Conservation (phyloP, 37 sponge, comb jelly and placozoan genomes). For the Diacarnus erythraeanus region DNA sequence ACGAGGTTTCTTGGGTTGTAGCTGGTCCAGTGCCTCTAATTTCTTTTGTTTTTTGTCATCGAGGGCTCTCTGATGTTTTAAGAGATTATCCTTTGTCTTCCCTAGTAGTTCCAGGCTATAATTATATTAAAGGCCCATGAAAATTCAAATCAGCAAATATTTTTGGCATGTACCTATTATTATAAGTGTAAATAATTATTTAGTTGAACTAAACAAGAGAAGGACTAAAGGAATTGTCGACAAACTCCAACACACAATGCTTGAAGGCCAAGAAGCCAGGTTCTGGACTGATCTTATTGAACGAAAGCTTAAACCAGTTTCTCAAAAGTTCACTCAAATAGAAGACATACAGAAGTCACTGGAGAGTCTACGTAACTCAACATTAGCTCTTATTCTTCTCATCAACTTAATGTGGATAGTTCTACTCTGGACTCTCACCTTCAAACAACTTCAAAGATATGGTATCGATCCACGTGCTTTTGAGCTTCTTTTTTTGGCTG, state of each 20-base stretch:
- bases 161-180: too few relatives aligned
- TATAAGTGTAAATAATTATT: too few relatives aligned
- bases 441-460: conserved; percentile 16
- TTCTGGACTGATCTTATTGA: conserved; percentile 49
- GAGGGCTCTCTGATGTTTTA: too few relatives aligned
- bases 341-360: conserved; percentile 48
- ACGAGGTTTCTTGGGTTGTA: too few relatives aligned
- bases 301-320: conserved; percentile 37
- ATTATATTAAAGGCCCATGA: too few relatives aligned
- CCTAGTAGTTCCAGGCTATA: too few relatives aligned
- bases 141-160: too few relatives aligned
- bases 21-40: too few relatives aligned
- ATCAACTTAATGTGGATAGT: conserved; percentile 78
- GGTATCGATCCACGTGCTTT: conserved; percentile 38
- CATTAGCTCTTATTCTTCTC: conserved; percentile 43
- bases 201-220: conserved; percentile 52
- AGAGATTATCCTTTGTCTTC: too few relatives aligned
- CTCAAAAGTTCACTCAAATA: conserved; percentile 23
- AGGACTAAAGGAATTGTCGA: conserved; percentile 37
- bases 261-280: conserved; percentile 10
- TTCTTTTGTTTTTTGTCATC: too few relatives aligned
- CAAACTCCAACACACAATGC: neutral
- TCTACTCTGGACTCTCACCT: conserved; percentile 36
- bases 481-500: conserved; percentile 51
- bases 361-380: conserved; percentile 46